These are phyloP conservation scores for Xiphophorus hellerii DNA, from an alignment of 2,113 vertebrate species.

Conservation along the genomic window DNA sequence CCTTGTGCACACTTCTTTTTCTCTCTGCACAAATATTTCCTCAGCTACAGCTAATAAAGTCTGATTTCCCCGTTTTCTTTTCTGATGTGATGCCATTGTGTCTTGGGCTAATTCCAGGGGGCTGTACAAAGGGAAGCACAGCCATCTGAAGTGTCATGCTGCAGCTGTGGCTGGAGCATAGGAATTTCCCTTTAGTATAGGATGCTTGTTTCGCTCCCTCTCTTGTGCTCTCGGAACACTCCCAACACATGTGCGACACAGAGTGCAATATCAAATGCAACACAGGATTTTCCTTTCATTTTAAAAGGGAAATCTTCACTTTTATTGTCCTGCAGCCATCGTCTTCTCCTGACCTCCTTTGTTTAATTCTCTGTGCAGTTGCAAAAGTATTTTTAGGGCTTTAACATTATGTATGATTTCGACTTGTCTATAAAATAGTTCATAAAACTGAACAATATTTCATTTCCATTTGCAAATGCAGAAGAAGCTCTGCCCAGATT, in stretches of 20 bases:
- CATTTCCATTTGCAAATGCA: not conserved
- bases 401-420: not conserved
- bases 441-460: not conserved
- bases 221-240: constrained; percentile 33
- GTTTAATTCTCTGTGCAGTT: constrained; percentile 1
- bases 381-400: not conserved
- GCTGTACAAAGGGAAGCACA: constrained; percentile 86
- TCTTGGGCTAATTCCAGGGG: constrained; percentile 91
- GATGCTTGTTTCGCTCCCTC: constrained; percentile 64
- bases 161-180: constrained; percentile 85
- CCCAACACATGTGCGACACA: constrained; percentile 88
- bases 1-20: constrained; percentile 58
- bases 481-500: constrained; percentile 19
- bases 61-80: constrained; percentile 74
- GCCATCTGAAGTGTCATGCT: constrained; percentile 91
- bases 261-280: constrained; percentile 89
- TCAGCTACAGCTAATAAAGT: constrained; percentile 85
- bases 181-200: constrained; percentile 84
- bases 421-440: not conserved
- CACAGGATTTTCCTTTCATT: constrained; percentile 30
- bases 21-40: constrained; percentile 78
- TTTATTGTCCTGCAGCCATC: constrained; percentile 10
- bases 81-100: constrained; percentile 92
- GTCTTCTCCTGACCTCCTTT: not conserved
- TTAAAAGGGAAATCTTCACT: constrained; percentile 45